A percentile compares a stretch with the other conserved stretches of the same genome.
Evolutionary conservation across 2,888 invertebrate genomes (phyloP).

Genomic region (Drosophila algonquin): DNA sequence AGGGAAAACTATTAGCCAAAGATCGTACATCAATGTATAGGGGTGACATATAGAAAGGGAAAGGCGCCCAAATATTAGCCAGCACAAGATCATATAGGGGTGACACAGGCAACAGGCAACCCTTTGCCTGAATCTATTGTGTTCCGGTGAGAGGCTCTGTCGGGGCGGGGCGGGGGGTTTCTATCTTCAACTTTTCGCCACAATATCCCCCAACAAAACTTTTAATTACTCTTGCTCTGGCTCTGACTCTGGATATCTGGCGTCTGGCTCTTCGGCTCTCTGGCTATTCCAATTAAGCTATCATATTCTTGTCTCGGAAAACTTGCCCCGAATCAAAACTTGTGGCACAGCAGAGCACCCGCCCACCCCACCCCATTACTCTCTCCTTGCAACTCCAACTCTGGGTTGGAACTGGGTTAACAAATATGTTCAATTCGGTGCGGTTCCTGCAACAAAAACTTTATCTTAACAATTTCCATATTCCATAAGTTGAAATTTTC

Average conservation of each 20-base stretch:
- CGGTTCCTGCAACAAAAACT: constrained; percentile 33
- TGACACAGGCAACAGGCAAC: neutral
- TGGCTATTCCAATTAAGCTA: constrained; percentile 48
- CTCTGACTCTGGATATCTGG: neutral
- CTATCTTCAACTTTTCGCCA: constrained; percentile 26
- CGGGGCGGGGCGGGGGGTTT: neutral
- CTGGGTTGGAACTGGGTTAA: constrained; percentile 27
- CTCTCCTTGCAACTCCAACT: neutral
- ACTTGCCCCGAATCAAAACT: constrained; percentile 46
- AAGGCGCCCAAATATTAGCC: neutral
- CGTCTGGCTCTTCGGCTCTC: constrained; percentile 13
- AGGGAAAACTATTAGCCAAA: constrained; percentile 35
- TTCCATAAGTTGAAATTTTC: constrained; percentile 27
- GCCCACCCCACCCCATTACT: neutral
- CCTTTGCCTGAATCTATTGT: neutral
- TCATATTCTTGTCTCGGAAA: constrained; percentile 48
- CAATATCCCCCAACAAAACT: constrained; percentile 33
- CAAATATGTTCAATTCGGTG: constrained; percentile 39
- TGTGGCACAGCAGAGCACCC: constrained; percentile 22
- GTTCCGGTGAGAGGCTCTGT: constrained; percentile 6
- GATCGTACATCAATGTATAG: neutral
- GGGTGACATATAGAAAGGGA: neutral
- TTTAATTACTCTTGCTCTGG: constrained; percentile 44
- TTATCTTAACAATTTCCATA: constrained; percentile 41
- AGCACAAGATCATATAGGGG: neutral